Evolutionary conservation across 1,140 invertebrate species (phyloP).

Genomic region (Drosophila nigrodunni): DNA sequence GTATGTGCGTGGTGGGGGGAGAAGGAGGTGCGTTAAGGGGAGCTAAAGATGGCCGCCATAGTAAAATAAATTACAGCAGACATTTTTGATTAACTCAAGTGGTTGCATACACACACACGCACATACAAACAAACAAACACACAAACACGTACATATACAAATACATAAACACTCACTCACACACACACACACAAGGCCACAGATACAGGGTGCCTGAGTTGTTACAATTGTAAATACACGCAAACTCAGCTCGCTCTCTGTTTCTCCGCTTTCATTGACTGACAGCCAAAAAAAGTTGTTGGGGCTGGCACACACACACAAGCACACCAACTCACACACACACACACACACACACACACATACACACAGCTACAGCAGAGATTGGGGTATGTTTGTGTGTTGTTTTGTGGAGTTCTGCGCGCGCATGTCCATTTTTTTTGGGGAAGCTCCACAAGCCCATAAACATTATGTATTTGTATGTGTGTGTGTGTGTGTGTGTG

Average conservation of each 20-base stretch:
- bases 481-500: background rate
- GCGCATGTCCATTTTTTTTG: conserved; percentile 69
- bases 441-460: conserved; percentile 23
- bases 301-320: conserved; percentile 59
- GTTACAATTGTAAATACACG: conserved; percentile 28
- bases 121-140: conserved; percentile 21
- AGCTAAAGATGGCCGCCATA: conserved; percentile 79
- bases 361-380: conserved; percentile 13
- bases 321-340: conserved; percentile 27
- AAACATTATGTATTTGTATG: conserved; percentile 23
- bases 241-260: conserved; percentile 45
- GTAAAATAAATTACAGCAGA: conserved; percentile 84
- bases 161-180: conserved; percentile 29
- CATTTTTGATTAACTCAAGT: conserved; percentile 84
- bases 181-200: conserved; percentile 27
- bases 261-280: conserved; percentile 76
- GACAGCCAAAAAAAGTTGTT: conserved; percentile 81
- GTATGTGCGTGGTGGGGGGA: background rate
- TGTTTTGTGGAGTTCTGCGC: conserved; percentile 78
- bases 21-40: conserved; percentile 19
- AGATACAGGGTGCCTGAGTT: conserved; percentile 62
- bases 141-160: conserved; percentile 23
- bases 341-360: conserved; percentile 8
- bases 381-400: conserved; percentile 71
- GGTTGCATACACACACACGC: conserved; percentile 74